A percentile compares a stretch with the other conserved stretches of the same genome.
phyloP scores from a whole-genome alignment of 2,113 vertebrate species.

The Podilymbus podiceps region DNA sequence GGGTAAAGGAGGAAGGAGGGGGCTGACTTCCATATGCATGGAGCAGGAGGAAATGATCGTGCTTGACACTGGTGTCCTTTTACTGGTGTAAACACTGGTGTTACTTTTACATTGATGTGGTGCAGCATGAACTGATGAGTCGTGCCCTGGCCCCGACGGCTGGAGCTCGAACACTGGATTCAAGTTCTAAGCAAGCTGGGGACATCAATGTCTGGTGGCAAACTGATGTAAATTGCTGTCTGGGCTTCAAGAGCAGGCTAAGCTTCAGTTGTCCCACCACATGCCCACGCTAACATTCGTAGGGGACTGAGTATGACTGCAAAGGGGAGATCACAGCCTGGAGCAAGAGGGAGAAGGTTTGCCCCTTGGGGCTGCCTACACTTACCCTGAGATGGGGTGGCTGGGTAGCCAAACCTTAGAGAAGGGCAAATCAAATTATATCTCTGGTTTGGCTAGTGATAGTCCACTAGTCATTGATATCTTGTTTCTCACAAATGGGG shows the following conservation, averaged over 20 bases:
- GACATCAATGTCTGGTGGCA: neutral
- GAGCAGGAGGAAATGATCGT: neutral
- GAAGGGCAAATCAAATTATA: neutral
- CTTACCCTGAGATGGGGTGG: neutral
- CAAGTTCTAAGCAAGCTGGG: neutral
- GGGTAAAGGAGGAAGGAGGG: neutral
- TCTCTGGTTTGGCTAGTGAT: neutral
- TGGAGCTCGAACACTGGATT: neutral
- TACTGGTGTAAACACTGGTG: no score
- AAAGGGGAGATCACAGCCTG: neutral
- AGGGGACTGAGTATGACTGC: neutral
- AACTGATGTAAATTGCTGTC: neutral
- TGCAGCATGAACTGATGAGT: neutral
- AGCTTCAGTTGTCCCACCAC: neutral
- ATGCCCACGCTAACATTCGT: neutral
- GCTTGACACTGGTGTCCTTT: neutral
- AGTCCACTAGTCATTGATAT: neutral
- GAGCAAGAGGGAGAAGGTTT: neutral
- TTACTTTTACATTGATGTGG: neutral
- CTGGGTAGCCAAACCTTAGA: neutral
- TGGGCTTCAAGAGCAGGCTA: neutral
- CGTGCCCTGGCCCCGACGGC: neutral
- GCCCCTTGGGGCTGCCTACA: neutral
- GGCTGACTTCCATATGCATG: neutral
- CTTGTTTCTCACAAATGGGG: neutral